Evolutionary conservation across 2,888 invertebrate species (phyloP).

Genomic region (Cryptocephalus moraei): DNA sequence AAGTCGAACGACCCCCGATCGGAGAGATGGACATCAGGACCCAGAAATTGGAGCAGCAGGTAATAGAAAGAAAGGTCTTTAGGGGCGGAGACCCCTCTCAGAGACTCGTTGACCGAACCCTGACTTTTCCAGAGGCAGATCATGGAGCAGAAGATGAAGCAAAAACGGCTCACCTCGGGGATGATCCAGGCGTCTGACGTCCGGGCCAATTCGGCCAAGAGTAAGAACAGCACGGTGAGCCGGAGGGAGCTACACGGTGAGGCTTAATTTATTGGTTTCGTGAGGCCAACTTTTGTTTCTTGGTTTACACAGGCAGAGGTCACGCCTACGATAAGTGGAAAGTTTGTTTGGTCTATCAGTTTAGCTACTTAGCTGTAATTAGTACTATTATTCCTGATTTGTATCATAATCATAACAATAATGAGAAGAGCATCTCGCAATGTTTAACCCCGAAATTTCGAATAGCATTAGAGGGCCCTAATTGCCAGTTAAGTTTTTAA

Average conservation of each 20-base stretch:
- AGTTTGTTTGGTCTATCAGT: not conserved
- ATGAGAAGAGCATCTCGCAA: too few relatives aligned
- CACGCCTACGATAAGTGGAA: too few relatives aligned
- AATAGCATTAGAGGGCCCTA: too few relatives aligned
- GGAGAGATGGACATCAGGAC: constrained; percentile 46
- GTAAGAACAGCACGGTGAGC: constrained; percentile 57
- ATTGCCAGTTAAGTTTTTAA: too few relatives aligned
- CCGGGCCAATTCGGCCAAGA: constrained; percentile 54
- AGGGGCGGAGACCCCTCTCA: not conserved
- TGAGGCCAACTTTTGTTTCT: too few relatives aligned
- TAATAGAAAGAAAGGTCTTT: constrained; percentile 36
- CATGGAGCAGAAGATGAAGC: constrained; percentile 81
- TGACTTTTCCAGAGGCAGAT: constrained; percentile 56
- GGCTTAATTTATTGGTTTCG: constrained; percentile 5
- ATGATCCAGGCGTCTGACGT: constrained; percentile 83
- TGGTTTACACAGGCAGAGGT: too few relatives aligned
- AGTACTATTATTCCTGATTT: too few relatives aligned
- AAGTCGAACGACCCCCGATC: constrained; percentile 9
- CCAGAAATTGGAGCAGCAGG: constrained; percentile 83
- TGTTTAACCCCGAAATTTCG: too few relatives aligned
- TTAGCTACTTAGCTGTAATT: too few relatives aligned
- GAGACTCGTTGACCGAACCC: not conserved
- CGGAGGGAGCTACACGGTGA: constrained; percentile 60
- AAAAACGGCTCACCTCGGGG: constrained; percentile 73
- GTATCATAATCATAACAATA: too few relatives aligned